Evolutionary conservation across 2,797 vertebrate species (phyloP).

Genomic region (Eulemur coronatus): DNA sequence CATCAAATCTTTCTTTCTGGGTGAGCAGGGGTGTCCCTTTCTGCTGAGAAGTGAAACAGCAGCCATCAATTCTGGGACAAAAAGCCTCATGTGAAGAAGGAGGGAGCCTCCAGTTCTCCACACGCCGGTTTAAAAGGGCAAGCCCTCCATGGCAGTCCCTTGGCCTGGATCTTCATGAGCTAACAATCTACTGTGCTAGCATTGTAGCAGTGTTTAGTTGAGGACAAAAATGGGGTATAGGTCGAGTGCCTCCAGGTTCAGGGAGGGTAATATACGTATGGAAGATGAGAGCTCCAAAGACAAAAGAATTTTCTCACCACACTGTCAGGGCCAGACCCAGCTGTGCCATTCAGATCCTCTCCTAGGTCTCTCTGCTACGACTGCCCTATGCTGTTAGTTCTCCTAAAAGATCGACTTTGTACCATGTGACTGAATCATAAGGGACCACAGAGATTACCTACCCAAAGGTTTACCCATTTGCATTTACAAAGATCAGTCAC

Average conservation of each 20-base stretch:
- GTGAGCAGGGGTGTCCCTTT: not conserved
- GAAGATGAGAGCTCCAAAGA: not conserved
- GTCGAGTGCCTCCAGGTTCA: not conserved
- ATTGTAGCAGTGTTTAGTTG: not conserved
- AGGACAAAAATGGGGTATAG: not conserved
- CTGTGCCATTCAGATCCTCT: not conserved
- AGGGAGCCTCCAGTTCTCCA: not conserved
- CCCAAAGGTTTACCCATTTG: not conserved
- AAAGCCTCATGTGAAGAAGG: not conserved
- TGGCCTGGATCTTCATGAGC: not conserved
- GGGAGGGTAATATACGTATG: not conserved
- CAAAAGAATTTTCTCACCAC: not conserved
- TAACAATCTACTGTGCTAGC: too few relatives aligned
- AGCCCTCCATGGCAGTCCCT: not conserved
- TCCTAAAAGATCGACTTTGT: not conserved
- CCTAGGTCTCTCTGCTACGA: not conserved
- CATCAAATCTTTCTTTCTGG: not conserved
- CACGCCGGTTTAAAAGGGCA: not conserved
- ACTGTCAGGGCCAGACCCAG: not conserved
- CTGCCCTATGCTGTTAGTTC: not conserved
- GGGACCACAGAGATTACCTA: not conserved
- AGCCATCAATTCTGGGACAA: not conserved
- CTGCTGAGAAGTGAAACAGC: not conserved
- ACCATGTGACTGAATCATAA: not conserved
- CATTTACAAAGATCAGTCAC: not conserved